Base-by-base conservation (phyloP, 1,140 invertebrate genomes). In the Trissolcus basalis region DNA sequence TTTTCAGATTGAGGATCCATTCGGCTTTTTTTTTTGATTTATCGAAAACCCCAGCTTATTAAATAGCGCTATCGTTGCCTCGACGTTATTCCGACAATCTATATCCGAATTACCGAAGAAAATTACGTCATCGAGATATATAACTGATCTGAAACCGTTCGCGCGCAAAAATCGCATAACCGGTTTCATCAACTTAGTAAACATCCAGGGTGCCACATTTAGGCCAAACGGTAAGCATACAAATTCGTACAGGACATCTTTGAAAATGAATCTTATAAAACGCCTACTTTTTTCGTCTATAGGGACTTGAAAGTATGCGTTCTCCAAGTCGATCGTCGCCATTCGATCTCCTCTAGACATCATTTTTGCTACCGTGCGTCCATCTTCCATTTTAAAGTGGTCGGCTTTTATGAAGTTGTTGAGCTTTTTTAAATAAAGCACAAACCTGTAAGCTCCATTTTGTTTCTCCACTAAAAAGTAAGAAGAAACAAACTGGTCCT, bases 211-310 rank as follows among this genome's bases (percentile, higher is more conserved):
- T 0, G 73, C 75, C 1, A 19, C 15, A 15, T 4, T 54, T 15
- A 82, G 43, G 0, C 82, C 79, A 59, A 83, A 83, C 2, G 70
- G 75, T 10, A 83, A 19, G 7, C 41, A 56, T 9, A 19, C 36
- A 47, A 72, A 72, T 35, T 64, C 19, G 19, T 47, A 64, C 0
- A 64, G 1, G 27, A 36, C 4, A 33, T n/a, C 14, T 3, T 45
- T 3, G 44, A 72, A 72, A 7, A n/a, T 10, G 6, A 83, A 82
- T 53, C 77, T 43, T 6, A 84, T 53, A 69, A 50, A 83, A 72
- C 82, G 80, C 43, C 59, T 48, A 10, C 32, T 11, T 1, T 19
- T 15, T 9, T 19, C 36, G 13, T 35, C 11, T 3, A 44, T 4
- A 1, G 43, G 8, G 13, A 44, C 51, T 15, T 55, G n/a, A 41